A percentile compares a stretch with the other conserved stretches of the same genome.
Conservation (phyloP, 2,113 vertebrate species). For the Pogona vitticeps region DNA sequence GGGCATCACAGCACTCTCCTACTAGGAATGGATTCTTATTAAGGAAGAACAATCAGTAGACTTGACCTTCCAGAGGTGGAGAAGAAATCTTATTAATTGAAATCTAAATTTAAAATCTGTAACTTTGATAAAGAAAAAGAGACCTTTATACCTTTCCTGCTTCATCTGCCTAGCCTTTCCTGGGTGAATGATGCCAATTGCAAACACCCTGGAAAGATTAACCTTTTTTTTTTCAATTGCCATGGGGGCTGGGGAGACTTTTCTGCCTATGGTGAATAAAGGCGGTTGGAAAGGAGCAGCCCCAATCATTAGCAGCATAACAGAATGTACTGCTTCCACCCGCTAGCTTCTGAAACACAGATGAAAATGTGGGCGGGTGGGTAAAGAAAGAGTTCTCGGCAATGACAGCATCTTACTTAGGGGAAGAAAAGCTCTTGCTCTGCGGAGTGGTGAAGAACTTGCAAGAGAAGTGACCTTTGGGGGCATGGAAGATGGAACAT, state of each 20-base stretch:
- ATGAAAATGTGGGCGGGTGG: neutral
- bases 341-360: neutral
- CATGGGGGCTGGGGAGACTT: rapidly evolving
- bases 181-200: constrained; percentile 55
- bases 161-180: constrained; percentile 25
- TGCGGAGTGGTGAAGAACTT: neutral
- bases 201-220: constrained; percentile 48
- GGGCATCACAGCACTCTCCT: constrained; percentile 27
- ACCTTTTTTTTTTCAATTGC: constrained; percentile 46
- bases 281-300: neutral
- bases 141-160: constrained; percentile 45
- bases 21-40: constrained; percentile 47
- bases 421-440: constrained; percentile 6
- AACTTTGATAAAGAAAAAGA: constrained; percentile 32
- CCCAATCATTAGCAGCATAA: constrained; percentile 23
- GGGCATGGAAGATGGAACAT: constrained; percentile 38
- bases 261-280: neutral
- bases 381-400: neutral
- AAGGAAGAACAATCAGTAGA: neutral
- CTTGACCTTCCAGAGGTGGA: constrained; percentile 45
- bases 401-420: constrained; percentile 13
- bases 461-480: constrained; percentile 24
- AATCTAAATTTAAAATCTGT: constrained; percentile 31
- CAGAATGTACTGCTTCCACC: neutral
- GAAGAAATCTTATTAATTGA: constrained; percentile 63